Percentiles rank a stretch among this genome's conserved stretches.
phyloP scores from a whole-genome alignment of 37 sponge, comb jelly and placozoan species.

The Eunapius fragilis region DNA sequence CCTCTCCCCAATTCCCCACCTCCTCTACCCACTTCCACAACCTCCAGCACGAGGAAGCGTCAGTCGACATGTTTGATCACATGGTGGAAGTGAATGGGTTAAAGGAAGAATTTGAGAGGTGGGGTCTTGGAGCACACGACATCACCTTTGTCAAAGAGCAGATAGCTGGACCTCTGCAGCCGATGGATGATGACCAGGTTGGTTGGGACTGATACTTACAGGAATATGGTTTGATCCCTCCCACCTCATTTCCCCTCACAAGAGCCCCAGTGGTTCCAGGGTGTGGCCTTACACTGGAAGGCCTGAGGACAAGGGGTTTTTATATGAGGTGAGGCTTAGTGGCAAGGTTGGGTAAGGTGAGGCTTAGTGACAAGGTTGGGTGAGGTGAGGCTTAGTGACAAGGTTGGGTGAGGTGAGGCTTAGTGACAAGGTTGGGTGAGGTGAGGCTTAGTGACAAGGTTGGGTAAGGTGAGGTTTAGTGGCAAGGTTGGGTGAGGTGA shows the following conservation, averaged over 20 bases:
- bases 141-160: constrained; percentile 89
- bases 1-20: too few relatives aligned
- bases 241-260: too few relatives aligned
- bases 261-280: not conserved
- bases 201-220: too few relatives aligned
- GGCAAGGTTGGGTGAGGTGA: too few relatives aligned
- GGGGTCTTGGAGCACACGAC: constrained; percentile 73
- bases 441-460: too few relatives aligned
- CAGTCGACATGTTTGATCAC: constrained; percentile 89
- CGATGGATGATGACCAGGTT: constrained; percentile 22
- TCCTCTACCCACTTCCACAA: constrained; percentile 8
- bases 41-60: constrained; percentile 84
- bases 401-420: too few relatives aligned
- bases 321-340: constrained; percentile 82
- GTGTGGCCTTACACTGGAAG: constrained; percentile 88
- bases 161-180: constrained; percentile 69
- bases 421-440: too few relatives aligned
- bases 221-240: too few relatives aligned
- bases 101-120: constrained; percentile 32
- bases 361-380: too few relatives aligned
- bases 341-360: too few relatives aligned
- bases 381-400: too few relatives aligned
- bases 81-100: constrained; percentile 73
- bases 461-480: too few relatives aligned
- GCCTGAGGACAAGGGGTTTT: constrained; percentile 81